These are phyloP conservation scores for Berghia stephanieae DNA, from an alignment of 1,140 invertebrate species.

Conservation along the genomic window DNA sequence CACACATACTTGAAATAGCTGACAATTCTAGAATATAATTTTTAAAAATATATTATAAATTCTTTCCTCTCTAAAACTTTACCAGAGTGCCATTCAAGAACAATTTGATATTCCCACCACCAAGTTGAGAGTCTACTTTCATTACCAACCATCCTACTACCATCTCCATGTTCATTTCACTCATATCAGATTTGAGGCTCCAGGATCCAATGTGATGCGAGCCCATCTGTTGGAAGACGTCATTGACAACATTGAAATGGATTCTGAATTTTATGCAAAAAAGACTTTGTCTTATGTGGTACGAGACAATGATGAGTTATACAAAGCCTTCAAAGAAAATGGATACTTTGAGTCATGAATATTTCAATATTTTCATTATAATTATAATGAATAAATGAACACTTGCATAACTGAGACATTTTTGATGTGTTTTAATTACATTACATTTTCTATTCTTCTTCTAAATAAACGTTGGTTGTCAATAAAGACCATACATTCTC, in stretches of 20 bases:
- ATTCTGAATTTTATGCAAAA: slow-evolving; percentile 84
- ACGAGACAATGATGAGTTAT: slow-evolving; percentile 58
- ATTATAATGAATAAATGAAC: too few species aligned
- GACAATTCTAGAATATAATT: not conserved
- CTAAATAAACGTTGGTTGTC: too few species aligned
- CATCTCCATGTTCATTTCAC: slow-evolving; percentile 96
- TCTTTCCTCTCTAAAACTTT: not conserved
- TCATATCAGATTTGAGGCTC: slow-evolving; percentile 82
- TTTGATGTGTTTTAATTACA: too few species aligned
- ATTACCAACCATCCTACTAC: slow-evolving; percentile 97
- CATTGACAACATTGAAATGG: slow-evolving; percentile 89
- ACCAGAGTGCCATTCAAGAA: slow-evolving; percentile 78
- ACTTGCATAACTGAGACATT: too few species aligned
- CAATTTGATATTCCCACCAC: slow-evolving; percentile 79
- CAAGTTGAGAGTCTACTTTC: slow-evolving; percentile 84
- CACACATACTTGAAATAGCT: too few species aligned
- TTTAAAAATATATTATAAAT: not conserved
- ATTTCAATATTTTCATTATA: too few species aligned
- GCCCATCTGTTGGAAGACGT: slow-evolving; percentile 87
- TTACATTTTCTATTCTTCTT: too few species aligned
- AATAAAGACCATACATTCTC: too few species aligned
- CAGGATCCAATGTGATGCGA: slow-evolving; percentile 81
- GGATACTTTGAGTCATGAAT: too few species aligned
- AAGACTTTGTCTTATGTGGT: slow-evolving; percentile 74
- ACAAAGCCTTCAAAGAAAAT: slow-evolving; percentile 49